These are phyloP conservation scores for Coremacera marginata DNA, from an alignment of 2,888 invertebrate genomes.

Conservation along the genomic window DNA sequence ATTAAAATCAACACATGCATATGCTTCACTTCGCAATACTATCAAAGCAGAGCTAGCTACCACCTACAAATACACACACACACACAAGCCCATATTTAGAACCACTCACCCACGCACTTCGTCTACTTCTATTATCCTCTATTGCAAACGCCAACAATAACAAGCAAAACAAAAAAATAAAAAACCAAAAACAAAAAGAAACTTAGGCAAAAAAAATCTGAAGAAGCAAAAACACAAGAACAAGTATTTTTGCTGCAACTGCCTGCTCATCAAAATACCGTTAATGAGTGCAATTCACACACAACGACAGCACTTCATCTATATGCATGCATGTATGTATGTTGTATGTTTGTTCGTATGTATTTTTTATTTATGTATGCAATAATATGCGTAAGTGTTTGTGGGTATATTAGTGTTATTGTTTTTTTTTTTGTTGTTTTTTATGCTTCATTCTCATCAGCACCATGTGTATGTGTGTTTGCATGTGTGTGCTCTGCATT, in stretches of 20 bases:
- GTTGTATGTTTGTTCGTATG: background rate
- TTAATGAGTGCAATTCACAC: slow-evolving; percentile 28
- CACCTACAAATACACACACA: too few relatives aligned
- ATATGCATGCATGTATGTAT: background rate
- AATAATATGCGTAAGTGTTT: background rate
- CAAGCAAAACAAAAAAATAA: background rate
- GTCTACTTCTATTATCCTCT: background rate
- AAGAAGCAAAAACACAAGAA: background rate
- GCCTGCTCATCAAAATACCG: slow-evolving; percentile 22
- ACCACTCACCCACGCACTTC: background rate
- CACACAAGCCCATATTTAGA: too few relatives aligned
- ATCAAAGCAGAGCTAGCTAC: too few relatives aligned
- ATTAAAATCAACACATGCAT: too few relatives aligned
- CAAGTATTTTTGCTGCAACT: background rate
- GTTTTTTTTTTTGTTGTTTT: background rate
- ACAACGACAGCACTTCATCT: background rate
- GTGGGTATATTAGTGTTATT: background rate
- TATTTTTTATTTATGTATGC: background rate
- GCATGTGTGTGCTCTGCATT: too few relatives aligned
- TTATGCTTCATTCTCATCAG: background rate
- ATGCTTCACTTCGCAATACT: too few relatives aligned
- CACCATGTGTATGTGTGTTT: background rate
- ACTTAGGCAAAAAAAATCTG: background rate
- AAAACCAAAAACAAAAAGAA: background rate
- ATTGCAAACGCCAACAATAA: background rate